Evolutionary conservation across 2,797 vertebrate genomes (phyloP).

Genomic region (Phrynocephalus forsythii): DNA sequence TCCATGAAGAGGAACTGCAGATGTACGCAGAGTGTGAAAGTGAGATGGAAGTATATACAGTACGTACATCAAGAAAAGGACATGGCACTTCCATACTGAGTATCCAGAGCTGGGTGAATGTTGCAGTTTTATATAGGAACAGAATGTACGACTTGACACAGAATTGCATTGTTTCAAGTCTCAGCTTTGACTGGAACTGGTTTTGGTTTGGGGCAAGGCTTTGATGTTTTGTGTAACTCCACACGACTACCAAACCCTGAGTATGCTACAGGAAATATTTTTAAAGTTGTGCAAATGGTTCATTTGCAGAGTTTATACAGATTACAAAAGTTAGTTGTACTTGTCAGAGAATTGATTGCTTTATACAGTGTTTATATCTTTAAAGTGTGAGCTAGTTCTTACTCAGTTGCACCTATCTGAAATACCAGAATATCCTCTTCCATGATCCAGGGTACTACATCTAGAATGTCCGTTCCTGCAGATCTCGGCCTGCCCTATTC

Average conservation of each 20-base stretch:
- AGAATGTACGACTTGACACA: background rate
- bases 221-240: background rate
- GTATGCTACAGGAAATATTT: background rate
- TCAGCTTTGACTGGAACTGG: background rate
- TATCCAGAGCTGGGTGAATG: background rate
- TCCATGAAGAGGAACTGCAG: background rate
- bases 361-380: background rate
- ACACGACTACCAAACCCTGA: background rate
- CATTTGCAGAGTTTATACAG: background rate
- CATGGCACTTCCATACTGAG: background rate
- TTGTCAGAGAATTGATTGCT: background rate
- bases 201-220: constrained; percentile 1
- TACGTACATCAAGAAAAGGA: background rate
- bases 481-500: background rate
- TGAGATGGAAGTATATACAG: background rate
- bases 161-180: background rate
- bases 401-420: background rate
- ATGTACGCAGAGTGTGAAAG: background rate
- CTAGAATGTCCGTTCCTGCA: background rate
- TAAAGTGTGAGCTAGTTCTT: background rate
- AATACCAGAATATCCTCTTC: background rate
- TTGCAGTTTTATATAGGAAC: too few species aligned
- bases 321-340: background rate
- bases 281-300: background rate
- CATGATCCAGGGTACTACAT: background rate